These are phyloP conservation scores for Zelostemma sp. DNA, from an alignment of 1,140 invertebrate genomes.

Conservation along the genomic window DNA sequence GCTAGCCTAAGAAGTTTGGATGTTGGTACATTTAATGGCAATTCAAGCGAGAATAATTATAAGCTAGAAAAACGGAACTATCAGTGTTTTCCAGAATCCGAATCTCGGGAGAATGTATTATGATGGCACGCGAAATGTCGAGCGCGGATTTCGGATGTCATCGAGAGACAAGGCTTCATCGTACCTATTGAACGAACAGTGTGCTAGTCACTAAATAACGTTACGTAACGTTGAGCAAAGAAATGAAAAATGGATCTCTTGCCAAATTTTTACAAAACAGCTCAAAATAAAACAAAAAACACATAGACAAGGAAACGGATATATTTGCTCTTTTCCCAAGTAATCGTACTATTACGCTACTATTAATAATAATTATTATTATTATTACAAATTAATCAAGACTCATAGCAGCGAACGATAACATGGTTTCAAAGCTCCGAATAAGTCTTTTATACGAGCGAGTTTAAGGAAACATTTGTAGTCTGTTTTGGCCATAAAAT, in stretches of 20 bases:
- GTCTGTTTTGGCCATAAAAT: background rate
- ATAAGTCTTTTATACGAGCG: background rate
- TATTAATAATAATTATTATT: slow-evolving; percentile 51
- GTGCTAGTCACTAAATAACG: slow-evolving; percentile 65
- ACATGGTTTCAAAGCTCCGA: slow-evolving; percentile 24
- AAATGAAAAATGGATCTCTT: slow-evolving; percentile 53
- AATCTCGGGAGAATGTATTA: background rate
- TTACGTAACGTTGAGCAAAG: slow-evolving; percentile 49
- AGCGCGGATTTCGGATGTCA: background rate
- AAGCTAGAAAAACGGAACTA: background rate
- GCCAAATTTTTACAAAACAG: slow-evolving; percentile 59
- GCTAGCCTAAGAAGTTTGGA: slow-evolving; percentile 45
- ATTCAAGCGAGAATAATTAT: background rate
- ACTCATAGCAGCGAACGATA: slow-evolving; percentile 44
- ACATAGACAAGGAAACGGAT: slow-evolving; percentile 16
- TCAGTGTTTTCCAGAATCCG: slow-evolving; percentile 5
- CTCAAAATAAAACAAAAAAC: slow-evolving; percentile 51
- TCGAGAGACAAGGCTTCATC: background rate
- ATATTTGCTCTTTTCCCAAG: slow-evolving; percentile 53
- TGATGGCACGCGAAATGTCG: background rate
- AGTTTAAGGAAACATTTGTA: background rate
- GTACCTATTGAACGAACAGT: slow-evolving; percentile 41
- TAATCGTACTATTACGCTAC: slow-evolving; percentile 57
- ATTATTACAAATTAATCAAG: slow-evolving; percentile 44
- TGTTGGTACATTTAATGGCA: slow-evolving; percentile 32